A percentile compares a stretch with the other conserved stretches of the same genome.
Evolutionary conservation across 2,888 invertebrate species (phyloP).

Genomic region (Microctonus aethiopoides): DNA sequence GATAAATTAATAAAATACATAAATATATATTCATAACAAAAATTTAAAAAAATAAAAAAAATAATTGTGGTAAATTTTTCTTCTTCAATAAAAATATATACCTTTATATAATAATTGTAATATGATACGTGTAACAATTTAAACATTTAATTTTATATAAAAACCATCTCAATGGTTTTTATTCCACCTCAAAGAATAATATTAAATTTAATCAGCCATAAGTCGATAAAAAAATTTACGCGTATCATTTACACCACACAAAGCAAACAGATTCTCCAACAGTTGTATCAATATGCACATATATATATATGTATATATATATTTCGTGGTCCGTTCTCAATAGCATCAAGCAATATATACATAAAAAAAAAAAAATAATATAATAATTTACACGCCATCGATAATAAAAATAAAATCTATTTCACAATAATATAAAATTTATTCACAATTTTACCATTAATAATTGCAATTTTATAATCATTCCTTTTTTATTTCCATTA

Average conservation of each 20-base stretch:
- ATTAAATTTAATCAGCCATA: not conserved
- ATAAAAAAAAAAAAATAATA: not conserved
- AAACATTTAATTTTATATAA: not conserved
- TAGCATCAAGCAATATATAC: not conserved
- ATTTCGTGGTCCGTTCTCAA: not conserved
- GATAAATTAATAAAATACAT: too few relatives aligned
- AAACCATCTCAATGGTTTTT: not conserved
- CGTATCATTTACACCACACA: not conserved
- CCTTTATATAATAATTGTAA: too few relatives aligned
- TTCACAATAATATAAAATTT: not conserved
- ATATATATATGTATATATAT: not conserved
- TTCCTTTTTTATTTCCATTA: too few relatives aligned
- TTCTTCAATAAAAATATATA: not conserved
- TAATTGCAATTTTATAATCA: too few relatives aligned
- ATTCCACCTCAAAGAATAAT: not conserved
- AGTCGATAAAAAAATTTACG: slow-evolving; percentile 2
- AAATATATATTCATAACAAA: too few relatives aligned
- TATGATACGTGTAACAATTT: too few relatives aligned
- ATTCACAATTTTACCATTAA: too few relatives aligned
- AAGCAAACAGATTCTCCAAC: slow-evolving; percentile 8
- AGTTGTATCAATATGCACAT: slow-evolving; percentile 23
- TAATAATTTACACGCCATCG: not conserved
- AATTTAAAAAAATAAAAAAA: too few relatives aligned
- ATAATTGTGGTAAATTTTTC: not conserved
- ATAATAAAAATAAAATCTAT: not conserved